Base-by-base conservation (phyloP, 2,888 invertebrate species). In the Pterostichus madidus region DNA sequence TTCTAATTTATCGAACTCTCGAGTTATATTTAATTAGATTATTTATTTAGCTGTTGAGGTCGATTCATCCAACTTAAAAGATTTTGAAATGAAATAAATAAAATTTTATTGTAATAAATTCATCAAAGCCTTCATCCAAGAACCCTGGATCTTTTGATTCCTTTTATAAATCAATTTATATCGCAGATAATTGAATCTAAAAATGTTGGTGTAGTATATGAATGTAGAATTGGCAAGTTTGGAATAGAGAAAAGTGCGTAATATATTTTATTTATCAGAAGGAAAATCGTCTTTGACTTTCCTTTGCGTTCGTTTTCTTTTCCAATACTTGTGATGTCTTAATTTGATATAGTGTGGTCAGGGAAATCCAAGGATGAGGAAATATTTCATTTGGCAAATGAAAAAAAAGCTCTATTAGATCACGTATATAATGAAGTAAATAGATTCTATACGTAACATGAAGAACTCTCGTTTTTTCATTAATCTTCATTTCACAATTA, bases 341-440 rank as follows among this genome's bases (percentile, higher is more conserved):
- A 61, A 61, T 61, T 61, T 32, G 61, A 32, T 61, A 61, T 61
- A 61, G 61, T 61, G 32, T 61, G 61, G 61, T 31, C 32, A 59
- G 31, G 56, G 11, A 56, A 56, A 56, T 10, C 56, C 56, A 56
- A 56, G 17, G 24, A 61, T 32, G 61, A 10, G 61, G n/a, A 61
- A 61, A 61, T 61, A 61, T 32, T 61, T 61, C 61, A 61, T 61
- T 61, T 31, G 31, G 32, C 32, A 61, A 61, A 61, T 61, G 61
- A 61, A 61, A 56, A 6, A 35, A 35, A 31, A 61, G 31, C 61
- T 61, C 35, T 61, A 61, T 61, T 61, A 61, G 32, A 61, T 61
- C 61, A 61, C 56, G 61, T 61, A 32, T 61, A 61, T 61, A 61
- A 61, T 32, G 61, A 61, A 61, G 5, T 32, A 32, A 61, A 61